These are phyloP conservation scores for Malurus cyaneus DNA, from an alignment of 2,113 vertebrate genomes.

Conservation along the genomic window DNA sequence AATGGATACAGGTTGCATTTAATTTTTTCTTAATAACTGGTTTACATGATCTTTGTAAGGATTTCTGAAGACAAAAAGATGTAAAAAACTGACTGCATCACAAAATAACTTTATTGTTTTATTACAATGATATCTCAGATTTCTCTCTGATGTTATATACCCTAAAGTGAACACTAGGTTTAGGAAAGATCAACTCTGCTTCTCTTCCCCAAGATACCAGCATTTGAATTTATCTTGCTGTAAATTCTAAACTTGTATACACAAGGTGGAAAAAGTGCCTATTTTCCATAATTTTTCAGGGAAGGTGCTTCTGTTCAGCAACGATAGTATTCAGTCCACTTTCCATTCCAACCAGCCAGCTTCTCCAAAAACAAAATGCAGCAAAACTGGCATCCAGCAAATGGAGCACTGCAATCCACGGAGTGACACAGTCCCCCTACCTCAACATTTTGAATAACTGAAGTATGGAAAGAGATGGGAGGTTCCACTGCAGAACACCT, in stretches of 20 bases:
- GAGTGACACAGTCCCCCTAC: neutral
- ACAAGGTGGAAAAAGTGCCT: neutral
- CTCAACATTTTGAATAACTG: neutral
- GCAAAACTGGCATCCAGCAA: neutral
- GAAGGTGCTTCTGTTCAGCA: neutral
- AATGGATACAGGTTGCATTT: rapidly evolving
- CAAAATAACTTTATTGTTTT: neutral
- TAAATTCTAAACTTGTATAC: neutral
- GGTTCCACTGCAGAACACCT: neutral
- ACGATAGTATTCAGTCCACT: neutral
- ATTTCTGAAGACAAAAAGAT: neutral
- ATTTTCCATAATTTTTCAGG: neutral
- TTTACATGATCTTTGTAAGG: neutral
- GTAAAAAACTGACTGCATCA: neutral
- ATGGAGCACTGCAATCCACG: neutral
- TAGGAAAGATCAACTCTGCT: neutral
- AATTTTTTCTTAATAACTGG: neutral
- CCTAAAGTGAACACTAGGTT: neutral
- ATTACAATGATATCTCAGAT: neutral
- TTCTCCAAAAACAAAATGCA: neutral
- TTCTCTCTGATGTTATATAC: neutral
- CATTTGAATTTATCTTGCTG: neutral
- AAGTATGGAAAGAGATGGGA: neutral
- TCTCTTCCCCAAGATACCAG: neutral
- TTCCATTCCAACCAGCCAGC: neutral